Evolutionary conservation across 2,113 vertebrate genomes (phyloP).

Genomic region (Bothrops jararaca): DNA sequence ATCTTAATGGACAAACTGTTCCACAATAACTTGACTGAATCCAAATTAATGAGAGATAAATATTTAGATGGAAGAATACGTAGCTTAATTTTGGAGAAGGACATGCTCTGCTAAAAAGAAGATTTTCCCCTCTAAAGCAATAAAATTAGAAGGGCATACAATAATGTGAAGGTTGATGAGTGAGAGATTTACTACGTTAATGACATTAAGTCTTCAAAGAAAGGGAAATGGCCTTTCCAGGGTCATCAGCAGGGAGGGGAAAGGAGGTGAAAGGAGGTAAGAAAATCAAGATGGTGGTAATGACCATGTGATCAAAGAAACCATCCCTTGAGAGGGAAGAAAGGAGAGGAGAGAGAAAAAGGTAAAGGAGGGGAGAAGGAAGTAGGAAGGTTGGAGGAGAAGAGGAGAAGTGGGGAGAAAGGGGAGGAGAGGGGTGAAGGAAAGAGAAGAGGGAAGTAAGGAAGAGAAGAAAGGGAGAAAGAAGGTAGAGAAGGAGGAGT

Average conservation of each 20-base stretch:
- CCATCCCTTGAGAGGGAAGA: too few species aligned
- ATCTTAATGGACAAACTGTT: slow-evolving; percentile 23
- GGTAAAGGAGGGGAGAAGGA: too few species aligned
- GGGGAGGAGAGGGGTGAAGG: too few species aligned
- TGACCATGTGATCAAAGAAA: background rate
- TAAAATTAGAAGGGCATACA: background rate
- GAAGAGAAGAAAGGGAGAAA: too few species aligned
- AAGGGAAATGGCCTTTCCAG: background rate
- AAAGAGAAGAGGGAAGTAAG: too few species aligned
- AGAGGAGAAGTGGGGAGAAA: too few species aligned
- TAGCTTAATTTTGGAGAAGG: background rate
- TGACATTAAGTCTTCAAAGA: background rate
- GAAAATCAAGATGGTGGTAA: background rate
- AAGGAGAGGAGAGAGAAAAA: too few species aligned
- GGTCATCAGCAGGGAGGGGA: background rate
- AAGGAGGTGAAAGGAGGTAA: background rate
- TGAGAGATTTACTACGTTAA: background rate
- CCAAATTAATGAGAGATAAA: slow-evolving; percentile 11
- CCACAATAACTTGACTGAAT: background rate
- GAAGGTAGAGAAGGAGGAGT: too few species aligned
- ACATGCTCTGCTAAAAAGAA: background rate
- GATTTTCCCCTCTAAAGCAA: background rate
- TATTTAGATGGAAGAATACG: background rate
- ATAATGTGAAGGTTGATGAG: background rate
- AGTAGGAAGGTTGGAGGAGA: too few species aligned